Base-by-base conservation (phyloP, 1,140 invertebrate genomes). In the Habropoda laboriosa region DNA sequence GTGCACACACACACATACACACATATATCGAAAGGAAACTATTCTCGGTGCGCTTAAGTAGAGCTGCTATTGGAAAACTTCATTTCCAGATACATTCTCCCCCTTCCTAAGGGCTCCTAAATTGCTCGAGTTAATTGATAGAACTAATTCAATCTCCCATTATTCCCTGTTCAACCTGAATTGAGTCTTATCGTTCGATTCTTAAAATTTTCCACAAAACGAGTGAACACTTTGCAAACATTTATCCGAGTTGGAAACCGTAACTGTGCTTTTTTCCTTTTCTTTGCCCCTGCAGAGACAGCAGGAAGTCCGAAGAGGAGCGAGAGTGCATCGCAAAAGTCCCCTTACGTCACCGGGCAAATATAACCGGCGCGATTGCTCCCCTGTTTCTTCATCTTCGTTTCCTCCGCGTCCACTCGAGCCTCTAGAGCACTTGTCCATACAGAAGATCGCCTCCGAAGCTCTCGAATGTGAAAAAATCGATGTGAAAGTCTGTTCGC, bases 301-400 rank as follows among this genome's bases (percentile, higher is more conserved):
- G 57, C 57, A 73, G 71, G 57, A 74, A 74, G 71, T 38, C 6
- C 0, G 30, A 60, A 51, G n/a, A 63, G 42, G 8, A 49, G 27
- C 57, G 35, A 60, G 35, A 60, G 57, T 8, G 47, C 21, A 38
- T 73, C 38, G 67, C 45, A 16, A 58, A 60, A 77, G 51, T 58
- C 53, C 55, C 75, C 51, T 58, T 60, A 47, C 72, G 72, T 74
- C 72, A 74, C n/a, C 45, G 45, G 45, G 18, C 58, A 74, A 63
- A 64, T 74, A 74, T 64, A 74, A 40, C 71, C 57, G 57, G 16
- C 42, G 10, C 58, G 57, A 51, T 74, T 38, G 71, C 70, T 61
- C 30, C 21, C 61, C 71, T 61, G 49, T 61, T 72, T 60, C 53
- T 60, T 47, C 71, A 49, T 61, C 42, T 57, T 51, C 71, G 57